These are phyloP conservation scores for Danio kyathit DNA, from an alignment of 2,797 vertebrate species.

Conservation along the genomic window DNA sequence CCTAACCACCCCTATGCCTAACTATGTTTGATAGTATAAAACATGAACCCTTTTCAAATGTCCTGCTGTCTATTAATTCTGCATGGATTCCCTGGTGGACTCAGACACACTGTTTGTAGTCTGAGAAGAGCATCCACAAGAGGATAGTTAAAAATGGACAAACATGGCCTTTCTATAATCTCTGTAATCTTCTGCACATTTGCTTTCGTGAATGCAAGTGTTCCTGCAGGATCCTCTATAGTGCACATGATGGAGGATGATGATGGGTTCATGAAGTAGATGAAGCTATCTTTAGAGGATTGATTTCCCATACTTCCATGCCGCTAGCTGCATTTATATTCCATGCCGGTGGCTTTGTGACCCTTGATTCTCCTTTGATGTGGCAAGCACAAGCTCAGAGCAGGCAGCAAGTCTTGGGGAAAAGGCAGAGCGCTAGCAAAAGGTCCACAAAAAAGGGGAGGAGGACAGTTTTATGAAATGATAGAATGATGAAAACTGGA, in stretches of 20 bases:
- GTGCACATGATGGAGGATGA: constrained; percentile 73
- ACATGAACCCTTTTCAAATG: not conserved
- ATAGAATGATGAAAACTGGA: constrained; percentile 67
- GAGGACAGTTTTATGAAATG: constrained; percentile 75
- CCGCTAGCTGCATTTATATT: constrained; percentile 94
- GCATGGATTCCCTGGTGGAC: not conserved
- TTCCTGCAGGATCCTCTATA: constrained; percentile 32
- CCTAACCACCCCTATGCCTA: not conserved
- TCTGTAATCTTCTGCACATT: constrained; percentile 46
- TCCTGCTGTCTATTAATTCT: constrained; percentile 11
- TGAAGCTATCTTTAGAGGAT: constrained; percentile 85
- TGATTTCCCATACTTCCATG: constrained; percentile 88
- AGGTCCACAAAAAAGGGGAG: constrained; percentile 73
- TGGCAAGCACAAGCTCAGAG: constrained; percentile 91
- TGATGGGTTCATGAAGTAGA: constrained; percentile 81
- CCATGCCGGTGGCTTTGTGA: constrained; percentile 91
- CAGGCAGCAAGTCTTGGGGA: constrained; percentile 71
- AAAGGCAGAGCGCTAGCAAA: constrained; percentile 70
- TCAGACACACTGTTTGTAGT: constrained; percentile 13
- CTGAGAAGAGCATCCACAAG: constrained; percentile 8
- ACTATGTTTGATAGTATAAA: not conserved
- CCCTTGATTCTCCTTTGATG: constrained; percentile 99
- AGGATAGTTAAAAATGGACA: constrained; percentile 34
- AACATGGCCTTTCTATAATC: constrained; percentile 28
- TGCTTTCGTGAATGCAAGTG: constrained; percentile 18